Conservation (phyloP, 2,888 invertebrate genomes). For the Chironomus tentans region DNA sequence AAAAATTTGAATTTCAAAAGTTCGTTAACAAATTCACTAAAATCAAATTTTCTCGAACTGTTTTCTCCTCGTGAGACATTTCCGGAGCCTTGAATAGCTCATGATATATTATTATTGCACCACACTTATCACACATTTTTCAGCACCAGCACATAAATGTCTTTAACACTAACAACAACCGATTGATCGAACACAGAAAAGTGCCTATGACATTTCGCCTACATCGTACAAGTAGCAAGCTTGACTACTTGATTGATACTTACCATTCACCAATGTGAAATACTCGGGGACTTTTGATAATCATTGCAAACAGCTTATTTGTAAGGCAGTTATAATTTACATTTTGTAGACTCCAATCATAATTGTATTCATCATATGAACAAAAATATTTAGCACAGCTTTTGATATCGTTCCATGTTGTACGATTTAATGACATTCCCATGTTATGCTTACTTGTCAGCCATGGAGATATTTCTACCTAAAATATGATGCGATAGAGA, state of each 20-base stretch:
- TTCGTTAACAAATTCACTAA: neutral
- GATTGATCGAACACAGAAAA: too few relatives aligned
- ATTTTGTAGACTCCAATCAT: slow-evolving; percentile 96
- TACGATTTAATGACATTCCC: slow-evolving; percentile 92
- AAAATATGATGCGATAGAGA: too few relatives aligned
- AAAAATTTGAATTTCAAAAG: neutral
- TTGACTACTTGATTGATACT: too few relatives aligned
- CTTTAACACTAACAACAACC: too few relatives aligned
- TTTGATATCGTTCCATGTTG: slow-evolving; percentile 77
- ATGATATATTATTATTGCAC: too few relatives aligned
- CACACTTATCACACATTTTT: too few relatives aligned
- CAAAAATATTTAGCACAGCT: slow-evolving; percentile 81
- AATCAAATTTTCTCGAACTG: slow-evolving; percentile 35
- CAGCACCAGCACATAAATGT: too few relatives aligned
- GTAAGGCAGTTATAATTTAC: slow-evolving; percentile 75
- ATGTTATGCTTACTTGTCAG: slow-evolving; percentile 97
- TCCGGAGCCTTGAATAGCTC: too few relatives aligned
- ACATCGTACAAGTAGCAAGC: too few relatives aligned
- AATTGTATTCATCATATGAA: slow-evolving; percentile 96
- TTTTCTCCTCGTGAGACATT: too few relatives aligned
- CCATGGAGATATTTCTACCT: slow-evolving; percentile 91
- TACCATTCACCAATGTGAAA: slow-evolving; percentile 99
- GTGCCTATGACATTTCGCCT: too few relatives aligned
- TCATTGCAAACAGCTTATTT: slow-evolving; percentile 72
- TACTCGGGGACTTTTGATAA: slow-evolving; percentile 86